Evolutionary conservation across 92 coral and sea anemone genomes (phyloP).

Genomic region (Zoanthus sociatus): DNA sequence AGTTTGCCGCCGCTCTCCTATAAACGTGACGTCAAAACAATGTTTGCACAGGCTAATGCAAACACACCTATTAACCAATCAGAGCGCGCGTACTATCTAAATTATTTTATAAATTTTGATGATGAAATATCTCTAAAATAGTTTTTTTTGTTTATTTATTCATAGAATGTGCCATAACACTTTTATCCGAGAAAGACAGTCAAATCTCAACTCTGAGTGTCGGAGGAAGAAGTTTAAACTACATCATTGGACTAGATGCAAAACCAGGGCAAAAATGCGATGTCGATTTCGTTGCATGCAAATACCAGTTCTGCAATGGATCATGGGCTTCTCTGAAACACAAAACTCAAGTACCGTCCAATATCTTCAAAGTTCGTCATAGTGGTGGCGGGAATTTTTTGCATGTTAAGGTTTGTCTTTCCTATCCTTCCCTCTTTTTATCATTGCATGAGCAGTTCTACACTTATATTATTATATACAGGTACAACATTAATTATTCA

Average conservation of each 20-base stretch:
- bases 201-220: conserved; percentile 33
- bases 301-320: conserved; percentile 16
- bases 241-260: conserved; percentile 17
- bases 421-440: not conserved
- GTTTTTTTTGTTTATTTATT: no score
- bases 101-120: no score
- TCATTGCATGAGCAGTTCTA: no score
- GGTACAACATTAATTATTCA: no score
- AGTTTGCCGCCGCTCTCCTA: no score
- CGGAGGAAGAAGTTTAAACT: conserved; percentile 16
- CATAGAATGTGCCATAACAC: conserved; percentile 26
- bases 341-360: not conserved
- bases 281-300: conserved; percentile 17
- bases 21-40: no score
- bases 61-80: no score
- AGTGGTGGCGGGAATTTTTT: conserved; percentile 11
- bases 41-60: no score
- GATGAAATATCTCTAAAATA: no score
- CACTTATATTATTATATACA: no score
- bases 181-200: conserved; percentile 19
- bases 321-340: conserved; percentile 22
- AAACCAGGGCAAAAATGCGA: conserved; percentile 12
- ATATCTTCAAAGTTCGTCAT: not conserved
- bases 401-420: not conserved
- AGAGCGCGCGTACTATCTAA: no score